A percentile compares a stretch with the other conserved stretches of the same genome.
These are phyloP conservation scores for Dasypus novemcinctus DNA, from an alignment of 2,113 vertebrate genomes.

Conservation along the genomic window DNA sequence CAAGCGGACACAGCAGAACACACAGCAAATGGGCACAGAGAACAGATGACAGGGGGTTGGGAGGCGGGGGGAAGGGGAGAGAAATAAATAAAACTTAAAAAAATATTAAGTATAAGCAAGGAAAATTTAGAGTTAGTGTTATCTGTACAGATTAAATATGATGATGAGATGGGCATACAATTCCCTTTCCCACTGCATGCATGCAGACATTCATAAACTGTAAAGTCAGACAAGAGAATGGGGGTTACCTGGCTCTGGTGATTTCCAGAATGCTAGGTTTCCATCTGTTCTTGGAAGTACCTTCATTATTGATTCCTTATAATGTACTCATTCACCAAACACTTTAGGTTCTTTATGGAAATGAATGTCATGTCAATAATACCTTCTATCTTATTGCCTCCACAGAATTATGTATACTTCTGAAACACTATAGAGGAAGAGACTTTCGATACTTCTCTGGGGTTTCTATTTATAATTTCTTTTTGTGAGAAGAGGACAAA, in stretches of 20 bases:
- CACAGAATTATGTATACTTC: neutral
- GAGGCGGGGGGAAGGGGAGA: too few relatives aligned
- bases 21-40: too few relatives aligned
- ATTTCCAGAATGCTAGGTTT: neutral
- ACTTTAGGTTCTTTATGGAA: neutral
- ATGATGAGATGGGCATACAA: neutral
- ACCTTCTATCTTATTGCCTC: neutral
- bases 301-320: neutral
- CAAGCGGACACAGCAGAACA: too few relatives aligned
- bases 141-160: neutral
- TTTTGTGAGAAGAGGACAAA: neutral
- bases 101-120: neutral
- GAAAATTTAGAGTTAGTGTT: neutral
- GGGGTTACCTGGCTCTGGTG: neutral
- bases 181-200: neutral
- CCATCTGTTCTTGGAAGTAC: neutral
- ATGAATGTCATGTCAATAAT: neutral
- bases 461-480: neutral
- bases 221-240: neutral
- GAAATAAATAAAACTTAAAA: too few relatives aligned
- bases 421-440: neutral
- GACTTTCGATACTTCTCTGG: neutral
- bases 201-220: neutral
- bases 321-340: neutral
- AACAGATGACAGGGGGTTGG: too few relatives aligned